A percentile compares a stretch with the other conserved stretches of the same genome.
These are phyloP conservation scores for Lates calcarifer DNA, from an alignment of 2,113 vertebrate genomes.

Conservation along the genomic window DNA sequence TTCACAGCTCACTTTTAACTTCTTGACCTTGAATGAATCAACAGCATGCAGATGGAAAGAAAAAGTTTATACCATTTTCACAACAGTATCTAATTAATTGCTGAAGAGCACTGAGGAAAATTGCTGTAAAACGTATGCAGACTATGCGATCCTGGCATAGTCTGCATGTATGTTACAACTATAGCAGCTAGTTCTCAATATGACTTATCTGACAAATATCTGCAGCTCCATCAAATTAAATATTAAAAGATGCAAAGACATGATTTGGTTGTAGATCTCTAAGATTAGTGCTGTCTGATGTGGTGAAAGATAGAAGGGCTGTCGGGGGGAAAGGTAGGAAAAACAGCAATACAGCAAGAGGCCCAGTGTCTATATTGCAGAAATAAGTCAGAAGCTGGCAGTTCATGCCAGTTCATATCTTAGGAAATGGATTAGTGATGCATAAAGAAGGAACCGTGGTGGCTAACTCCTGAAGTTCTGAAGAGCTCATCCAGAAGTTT, in stretches of 20 bases:
- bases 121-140: background rate
- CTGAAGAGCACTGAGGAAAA: background rate
- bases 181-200: background rate
- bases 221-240: no score
- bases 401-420: no score
- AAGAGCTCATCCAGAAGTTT: no score
- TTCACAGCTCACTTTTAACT: background rate
- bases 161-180: background rate
- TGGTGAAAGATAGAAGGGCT: background rate
- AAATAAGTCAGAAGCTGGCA: background rate
- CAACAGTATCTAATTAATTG: background rate
- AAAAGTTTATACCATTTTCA: background rate
- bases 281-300: no score
- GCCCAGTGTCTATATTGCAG: background rate
- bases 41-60: background rate
- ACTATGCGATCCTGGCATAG: no score
- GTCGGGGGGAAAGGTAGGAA: background rate
- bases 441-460: no score
- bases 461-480: no score
- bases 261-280: background rate
- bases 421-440: no score
- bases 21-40: background rate
- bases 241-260: background rate
- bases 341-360: background rate
- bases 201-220: no score